Evolutionary conservation across 2,797 vertebrate genomes (phyloP).

Genomic region (Sylvia borin): DNA sequence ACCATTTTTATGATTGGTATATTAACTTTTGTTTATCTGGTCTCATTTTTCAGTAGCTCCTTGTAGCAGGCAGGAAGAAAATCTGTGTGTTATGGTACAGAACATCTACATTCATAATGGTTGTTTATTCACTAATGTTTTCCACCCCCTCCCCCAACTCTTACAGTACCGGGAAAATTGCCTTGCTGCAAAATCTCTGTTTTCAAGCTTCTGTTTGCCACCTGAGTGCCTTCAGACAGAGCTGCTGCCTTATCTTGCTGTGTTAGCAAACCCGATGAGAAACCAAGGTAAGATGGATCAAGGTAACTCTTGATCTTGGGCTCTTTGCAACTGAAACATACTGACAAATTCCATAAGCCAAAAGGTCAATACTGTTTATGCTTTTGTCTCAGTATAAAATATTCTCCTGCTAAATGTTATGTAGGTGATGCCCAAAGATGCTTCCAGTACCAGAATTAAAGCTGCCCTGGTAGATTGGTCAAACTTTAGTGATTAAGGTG

Average conservation of each 20-base stretch:
- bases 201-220: conserved; percentile 89
- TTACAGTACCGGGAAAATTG: conserved; percentile 89
- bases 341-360: not conserved
- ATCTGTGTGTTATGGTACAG: not conserved
- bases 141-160: not conserved
- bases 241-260: conserved; percentile 88
- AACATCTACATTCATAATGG: not conserved
- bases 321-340: not conserved
- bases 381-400: not conserved
- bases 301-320: not conserved
- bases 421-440: not conserved
- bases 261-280: conserved; percentile 90
- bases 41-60: not conserved
- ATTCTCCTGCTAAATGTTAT: accelerated
- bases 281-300: conserved; percentile 84
- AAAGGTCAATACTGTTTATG: not conserved
- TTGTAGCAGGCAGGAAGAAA: not conserved
- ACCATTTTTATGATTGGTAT: not conserved
- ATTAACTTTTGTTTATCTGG: not conserved
- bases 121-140: not conserved
- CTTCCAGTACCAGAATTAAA: not conserved
- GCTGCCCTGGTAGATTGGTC: not conserved
- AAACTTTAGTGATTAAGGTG: not conserved
- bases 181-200: conserved; percentile 85
- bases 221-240: conserved; percentile 88